Percentiles rank a stretch among this genome's conserved stretches.
These are phyloP conservation scores for Eutrigla gurnardus DNA, from an alignment of 2,797 vertebrate species.

Conservation along the genomic window DNA sequence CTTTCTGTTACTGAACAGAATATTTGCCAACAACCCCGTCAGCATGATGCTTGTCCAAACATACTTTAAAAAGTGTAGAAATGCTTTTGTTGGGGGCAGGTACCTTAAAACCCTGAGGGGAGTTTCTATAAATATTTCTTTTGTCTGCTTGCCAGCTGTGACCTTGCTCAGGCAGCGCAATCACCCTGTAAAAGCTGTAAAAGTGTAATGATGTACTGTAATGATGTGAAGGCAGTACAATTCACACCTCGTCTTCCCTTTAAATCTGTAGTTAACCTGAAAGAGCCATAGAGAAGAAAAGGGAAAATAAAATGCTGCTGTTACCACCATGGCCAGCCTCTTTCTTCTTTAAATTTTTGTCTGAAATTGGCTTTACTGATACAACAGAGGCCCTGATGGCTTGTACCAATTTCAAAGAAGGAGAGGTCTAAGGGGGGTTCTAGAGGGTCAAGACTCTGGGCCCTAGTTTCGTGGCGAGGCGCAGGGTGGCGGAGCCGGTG, in stretches of 20 bases:
- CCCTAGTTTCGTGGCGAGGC: too few relatives aligned
- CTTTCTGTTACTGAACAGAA: too few relatives aligned
- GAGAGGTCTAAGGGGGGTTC: background rate
- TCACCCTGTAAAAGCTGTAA: slow-evolving; percentile 22
- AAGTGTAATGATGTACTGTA: slow-evolving; percentile 25
- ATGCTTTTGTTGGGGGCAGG: background rate
- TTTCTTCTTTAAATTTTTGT: background rate
- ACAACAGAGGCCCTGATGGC: background rate
- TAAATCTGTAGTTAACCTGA: background rate
- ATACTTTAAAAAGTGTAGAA: background rate
- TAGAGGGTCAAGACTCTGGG: background rate
- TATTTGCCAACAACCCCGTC: too few relatives aligned
- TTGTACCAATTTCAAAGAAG: background rate
- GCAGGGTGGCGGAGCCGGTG: too few relatives aligned
- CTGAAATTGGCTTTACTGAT: background rate
- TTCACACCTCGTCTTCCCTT: background rate
- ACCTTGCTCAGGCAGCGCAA: slow-evolving; percentile 11
- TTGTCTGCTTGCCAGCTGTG: slow-evolving; percentile 4
- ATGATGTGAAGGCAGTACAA: background rate
- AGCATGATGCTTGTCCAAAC: background rate
- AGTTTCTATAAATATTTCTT: slow-evolving; percentile 25
- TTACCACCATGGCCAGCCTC: background rate
- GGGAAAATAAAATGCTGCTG: background rate
- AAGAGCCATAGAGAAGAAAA: background rate
- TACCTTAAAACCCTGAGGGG: slow-evolving; percentile 1